Evolutionary conservation across 2,113 vertebrate genomes (phyloP).

Genomic region (Isurus oxyrinchus): DNA sequence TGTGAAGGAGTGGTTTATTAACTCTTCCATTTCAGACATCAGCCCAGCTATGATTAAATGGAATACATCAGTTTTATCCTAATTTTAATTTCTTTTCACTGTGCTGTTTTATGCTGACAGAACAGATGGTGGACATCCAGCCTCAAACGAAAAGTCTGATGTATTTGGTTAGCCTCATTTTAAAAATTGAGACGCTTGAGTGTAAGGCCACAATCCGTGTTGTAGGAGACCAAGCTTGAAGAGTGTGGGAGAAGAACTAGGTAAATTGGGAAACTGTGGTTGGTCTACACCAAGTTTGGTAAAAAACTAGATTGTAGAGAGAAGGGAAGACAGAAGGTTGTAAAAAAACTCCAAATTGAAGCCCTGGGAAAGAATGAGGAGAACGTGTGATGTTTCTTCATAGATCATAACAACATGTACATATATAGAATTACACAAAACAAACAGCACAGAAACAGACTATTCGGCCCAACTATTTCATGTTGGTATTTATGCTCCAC

Average conservation of each 20-base stretch:
- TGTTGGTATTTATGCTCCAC: too few species aligned
- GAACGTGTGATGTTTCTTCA: neutral
- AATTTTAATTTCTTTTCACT: neutral
- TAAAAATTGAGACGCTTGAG: neutral
- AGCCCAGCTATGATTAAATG: neutral
- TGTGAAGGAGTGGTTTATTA: neutral
- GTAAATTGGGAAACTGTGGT: neutral
- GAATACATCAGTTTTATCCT: neutral
- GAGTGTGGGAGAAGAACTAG: neutral
- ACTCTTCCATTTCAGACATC: neutral
- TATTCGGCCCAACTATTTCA: neutral
- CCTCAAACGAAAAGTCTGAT: neutral
- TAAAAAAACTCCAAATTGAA: neutral
- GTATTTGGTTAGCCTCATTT: neutral
- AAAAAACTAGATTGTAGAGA: neutral
- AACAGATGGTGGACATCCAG: neutral
- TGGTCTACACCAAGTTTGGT: neutral
- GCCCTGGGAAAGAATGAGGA: neutral
- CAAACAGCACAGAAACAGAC: neutral
- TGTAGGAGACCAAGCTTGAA: neutral
- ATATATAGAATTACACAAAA: neutral
- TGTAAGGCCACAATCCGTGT: neutral
- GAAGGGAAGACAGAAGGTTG: neutral
- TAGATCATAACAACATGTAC: neutral
- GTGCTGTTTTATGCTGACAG: neutral